Conservation (phyloP, 92 coral and sea anemone genomes). For the Metridium senile region DNA sequence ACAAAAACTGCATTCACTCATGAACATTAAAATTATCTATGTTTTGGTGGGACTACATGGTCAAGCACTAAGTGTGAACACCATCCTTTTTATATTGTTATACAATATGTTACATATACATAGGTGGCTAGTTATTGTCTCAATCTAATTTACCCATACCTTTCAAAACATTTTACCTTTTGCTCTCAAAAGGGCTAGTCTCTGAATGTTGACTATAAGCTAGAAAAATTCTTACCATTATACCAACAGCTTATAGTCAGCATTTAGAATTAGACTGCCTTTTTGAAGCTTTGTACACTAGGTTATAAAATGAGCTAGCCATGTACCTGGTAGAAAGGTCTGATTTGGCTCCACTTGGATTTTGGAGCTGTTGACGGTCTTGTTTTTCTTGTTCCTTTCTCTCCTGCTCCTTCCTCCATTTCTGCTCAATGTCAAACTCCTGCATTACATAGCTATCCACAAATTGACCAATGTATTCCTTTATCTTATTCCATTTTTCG, state of each 20-base stretch:
- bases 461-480: constrained; percentile 9
- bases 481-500: not conserved
- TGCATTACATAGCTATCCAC: constrained; percentile 5
- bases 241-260: not conserved
- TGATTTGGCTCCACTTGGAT: not conserved
- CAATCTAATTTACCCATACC: not conserved
- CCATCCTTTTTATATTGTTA: no score
- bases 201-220: no score
- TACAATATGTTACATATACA: no score
- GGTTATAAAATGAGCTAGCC: not conserved
- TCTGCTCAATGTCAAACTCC: constrained; percentile 21
- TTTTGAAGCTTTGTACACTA: no score
- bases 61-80: no score
- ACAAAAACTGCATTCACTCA: not conserved
- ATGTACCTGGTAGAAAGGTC: not conserved
- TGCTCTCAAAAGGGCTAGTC: no score
- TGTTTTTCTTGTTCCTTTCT: not conserved
- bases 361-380: not conserved
- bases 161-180: no score
- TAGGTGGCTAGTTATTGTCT: not conserved
- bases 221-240: no score
- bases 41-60: no score
- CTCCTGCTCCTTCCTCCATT: constrained; percentile 22
- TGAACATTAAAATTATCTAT: not conserved
- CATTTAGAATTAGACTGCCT: not conserved